These are phyloP conservation scores for Hipparchia semele DNA, from an alignment of 2,888 invertebrate genomes.

Conservation along the genomic window DNA sequence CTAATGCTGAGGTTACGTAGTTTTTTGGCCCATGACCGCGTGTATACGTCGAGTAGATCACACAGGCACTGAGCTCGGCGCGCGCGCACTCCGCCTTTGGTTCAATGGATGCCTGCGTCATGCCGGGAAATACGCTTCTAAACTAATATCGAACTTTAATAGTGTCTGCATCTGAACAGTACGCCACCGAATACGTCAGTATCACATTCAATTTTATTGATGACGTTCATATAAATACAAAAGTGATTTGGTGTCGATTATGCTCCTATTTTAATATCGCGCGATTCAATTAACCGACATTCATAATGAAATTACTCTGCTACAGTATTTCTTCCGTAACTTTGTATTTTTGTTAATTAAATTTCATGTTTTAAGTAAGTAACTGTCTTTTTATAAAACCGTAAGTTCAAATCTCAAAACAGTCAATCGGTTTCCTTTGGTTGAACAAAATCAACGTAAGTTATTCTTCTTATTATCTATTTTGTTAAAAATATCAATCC, in stretches of 20 bases:
- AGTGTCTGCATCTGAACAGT: constrained; percentile 62
- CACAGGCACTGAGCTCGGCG: constrained; percentile 74
- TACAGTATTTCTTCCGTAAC: not conserved
- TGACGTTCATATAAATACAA: constrained; percentile 53
- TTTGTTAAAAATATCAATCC: no score
- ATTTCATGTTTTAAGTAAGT: constrained; percentile 1
- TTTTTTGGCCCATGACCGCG: constrained; percentile 67
- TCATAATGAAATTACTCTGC: not conserved
- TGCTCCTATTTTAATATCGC: constrained; percentile 19
- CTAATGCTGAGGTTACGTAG: constrained; percentile 39
- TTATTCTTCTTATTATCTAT: not conserved
- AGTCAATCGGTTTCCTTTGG: not conserved
- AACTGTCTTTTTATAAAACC: not conserved
- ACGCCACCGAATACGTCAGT: constrained; percentile 59
- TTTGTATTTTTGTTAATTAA: not conserved
- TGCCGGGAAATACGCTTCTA: constrained; percentile 76
- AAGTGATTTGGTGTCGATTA: constrained; percentile 26
- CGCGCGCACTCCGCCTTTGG: constrained; percentile 65
- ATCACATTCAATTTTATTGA: constrained; percentile 57
- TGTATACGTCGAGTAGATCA: constrained; percentile 79
- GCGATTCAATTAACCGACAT: constrained; percentile 9
- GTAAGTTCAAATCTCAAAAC: not conserved
- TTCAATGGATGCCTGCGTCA: constrained; percentile 78
- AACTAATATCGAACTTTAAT: constrained; percentile 65
- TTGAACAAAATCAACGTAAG: not conserved